Conservation (phyloP, 1,140 invertebrate species). For the Aphelinus atriplicis region DNA sequence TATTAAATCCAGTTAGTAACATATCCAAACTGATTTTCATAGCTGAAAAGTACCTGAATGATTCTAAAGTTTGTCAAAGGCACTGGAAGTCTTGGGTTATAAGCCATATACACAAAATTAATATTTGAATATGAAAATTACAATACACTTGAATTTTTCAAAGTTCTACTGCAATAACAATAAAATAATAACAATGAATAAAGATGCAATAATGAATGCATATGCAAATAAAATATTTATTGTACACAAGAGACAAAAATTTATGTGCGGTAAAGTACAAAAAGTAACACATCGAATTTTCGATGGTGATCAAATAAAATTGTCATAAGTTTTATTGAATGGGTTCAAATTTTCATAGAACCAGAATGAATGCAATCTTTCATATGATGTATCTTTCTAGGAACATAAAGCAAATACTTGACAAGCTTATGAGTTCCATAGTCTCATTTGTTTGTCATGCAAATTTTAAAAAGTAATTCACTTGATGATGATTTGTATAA, state of each 20-base stretch:
- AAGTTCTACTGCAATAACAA: slow-evolving; percentile 7
- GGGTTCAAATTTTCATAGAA: not conserved
- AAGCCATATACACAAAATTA: no score
- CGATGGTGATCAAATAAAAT: slow-evolving; percentile 16
- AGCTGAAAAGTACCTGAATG: slow-evolving; percentile 39
- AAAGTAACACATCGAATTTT: slow-evolving; percentile 3
- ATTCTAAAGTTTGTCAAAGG: slow-evolving; percentile 31
- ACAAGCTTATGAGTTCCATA: slow-evolving; percentile 19
- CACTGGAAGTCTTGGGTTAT: not conserved
- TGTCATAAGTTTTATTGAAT: not conserved
- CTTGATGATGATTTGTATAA: no score
- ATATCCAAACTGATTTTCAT: slow-evolving; percentile 35
- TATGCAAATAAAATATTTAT: slow-evolving; percentile 12
- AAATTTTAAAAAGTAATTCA: no score
- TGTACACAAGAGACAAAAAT: not conserved
- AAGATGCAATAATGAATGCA: slow-evolving; percentile 1
- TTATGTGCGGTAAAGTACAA: not conserved
- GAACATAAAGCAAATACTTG: slow-evolving; percentile 39
- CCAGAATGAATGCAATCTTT: slow-evolving; percentile 14
- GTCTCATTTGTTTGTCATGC: no score
- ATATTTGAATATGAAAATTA: no score
- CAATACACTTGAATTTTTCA: slow-evolving; percentile 6
- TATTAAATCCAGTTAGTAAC: not conserved
- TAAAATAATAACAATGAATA: slow-evolving; percentile 23
- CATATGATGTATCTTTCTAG: slow-evolving; percentile 33